These are phyloP conservation scores for Fregetta grallaria DNA, from an alignment of 2,113 vertebrate species.

Conservation along the genomic window DNA sequence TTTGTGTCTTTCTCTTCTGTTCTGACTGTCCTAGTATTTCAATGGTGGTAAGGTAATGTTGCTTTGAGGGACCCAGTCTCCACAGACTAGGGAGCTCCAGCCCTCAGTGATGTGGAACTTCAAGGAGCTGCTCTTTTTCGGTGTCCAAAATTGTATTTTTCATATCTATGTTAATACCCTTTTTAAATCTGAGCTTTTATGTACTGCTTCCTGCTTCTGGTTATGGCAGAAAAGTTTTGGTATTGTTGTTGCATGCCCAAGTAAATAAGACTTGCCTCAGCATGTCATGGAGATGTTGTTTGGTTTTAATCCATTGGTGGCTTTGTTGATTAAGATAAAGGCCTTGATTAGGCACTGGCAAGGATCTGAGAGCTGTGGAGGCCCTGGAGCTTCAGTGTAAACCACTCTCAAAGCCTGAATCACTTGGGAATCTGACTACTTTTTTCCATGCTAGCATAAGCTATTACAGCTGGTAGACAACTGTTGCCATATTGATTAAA, in stretches of 20 bases:
- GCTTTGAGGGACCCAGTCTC: background rate
- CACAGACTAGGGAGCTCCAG: background rate
- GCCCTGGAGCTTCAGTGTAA: background rate
- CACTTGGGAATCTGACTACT: background rate
- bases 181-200: background rate
- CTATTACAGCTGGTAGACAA: constrained; percentile 18
- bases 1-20: background rate
- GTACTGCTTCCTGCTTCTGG: background rate
- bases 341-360: constrained; percentile 23
- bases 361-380: background rate
- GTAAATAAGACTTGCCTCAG: background rate
- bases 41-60: background rate
- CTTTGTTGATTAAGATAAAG: constrained; percentile 51
- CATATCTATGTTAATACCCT: background rate
- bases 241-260: background rate
- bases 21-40: background rate
- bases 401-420: background rate
- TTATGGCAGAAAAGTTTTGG: background rate
- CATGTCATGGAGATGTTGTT: background rate
- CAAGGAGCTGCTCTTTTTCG: background rate
- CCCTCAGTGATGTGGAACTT: background rate
- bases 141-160: background rate
- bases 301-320: constrained; percentile 22
- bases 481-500: constrained; percentile 6
- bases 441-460: constrained; percentile 27